Percentiles rank a stretch among this genome's conserved stretches.
Conservation (phyloP, 2,113 vertebrate species). For the Henicopernis longicauda region DNA sequence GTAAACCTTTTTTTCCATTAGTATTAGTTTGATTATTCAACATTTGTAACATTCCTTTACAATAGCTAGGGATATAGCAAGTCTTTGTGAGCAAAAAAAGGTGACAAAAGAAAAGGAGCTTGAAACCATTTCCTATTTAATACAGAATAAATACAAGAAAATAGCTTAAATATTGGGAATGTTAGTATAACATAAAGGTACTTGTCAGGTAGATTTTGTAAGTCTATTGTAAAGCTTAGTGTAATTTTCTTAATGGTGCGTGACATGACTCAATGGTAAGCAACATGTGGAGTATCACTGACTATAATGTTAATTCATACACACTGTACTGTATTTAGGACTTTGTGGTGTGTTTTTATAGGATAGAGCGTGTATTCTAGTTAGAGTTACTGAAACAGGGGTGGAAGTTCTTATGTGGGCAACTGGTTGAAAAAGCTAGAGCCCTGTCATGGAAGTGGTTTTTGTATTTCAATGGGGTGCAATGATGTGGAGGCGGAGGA, state of each 20-base stretch:
- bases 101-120: background rate
- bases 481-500: background rate
- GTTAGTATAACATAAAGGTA: background rate
- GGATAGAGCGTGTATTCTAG: background rate
- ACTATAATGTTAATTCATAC: background rate
- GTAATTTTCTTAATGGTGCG: background rate
- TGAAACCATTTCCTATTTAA: background rate
- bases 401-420: background rate
- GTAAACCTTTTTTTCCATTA: background rate
- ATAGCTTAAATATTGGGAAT: background rate
- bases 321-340: background rate
- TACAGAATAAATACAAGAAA: background rate
- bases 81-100: background rate
- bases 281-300: background rate
- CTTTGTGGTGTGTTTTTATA: background rate
- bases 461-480: background rate
- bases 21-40: background rate
- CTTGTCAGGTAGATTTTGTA: background rate
- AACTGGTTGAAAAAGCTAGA: background rate
- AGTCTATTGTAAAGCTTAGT: background rate
- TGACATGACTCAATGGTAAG: background rate
- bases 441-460: background rate
- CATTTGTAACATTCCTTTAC: background rate
- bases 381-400: background rate
- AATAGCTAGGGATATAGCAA: background rate